These are phyloP conservation scores for Podabrus alpinus DNA, from an alignment of 2,888 invertebrate genomes.

Conservation along the genomic window DNA sequence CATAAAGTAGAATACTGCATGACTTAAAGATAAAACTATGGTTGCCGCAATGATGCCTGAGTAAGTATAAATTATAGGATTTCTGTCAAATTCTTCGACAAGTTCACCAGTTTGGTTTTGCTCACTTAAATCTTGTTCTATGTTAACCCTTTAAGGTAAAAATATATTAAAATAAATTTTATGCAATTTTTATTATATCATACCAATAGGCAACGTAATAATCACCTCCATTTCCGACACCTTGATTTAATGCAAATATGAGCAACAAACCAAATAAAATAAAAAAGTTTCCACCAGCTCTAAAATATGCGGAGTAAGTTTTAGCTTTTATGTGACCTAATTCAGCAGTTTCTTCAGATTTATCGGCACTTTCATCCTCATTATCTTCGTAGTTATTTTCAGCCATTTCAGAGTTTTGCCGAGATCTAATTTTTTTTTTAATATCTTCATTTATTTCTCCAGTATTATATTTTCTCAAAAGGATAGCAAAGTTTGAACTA, in stretches of 20 bases:
- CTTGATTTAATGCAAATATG: constrained; percentile 62
- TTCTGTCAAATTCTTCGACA: neutral
- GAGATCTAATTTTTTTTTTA: constrained; percentile 44
- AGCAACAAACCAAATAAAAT: constrained; percentile 54
- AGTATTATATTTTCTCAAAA: constrained; percentile 51
- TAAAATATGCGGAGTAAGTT: constrained; percentile 59
- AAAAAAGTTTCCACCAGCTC: constrained; percentile 59
- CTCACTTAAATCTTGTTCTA: constrained; percentile 47
- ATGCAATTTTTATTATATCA: neutral
- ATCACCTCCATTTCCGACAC: constrained; percentile 66
- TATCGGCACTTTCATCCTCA: constrained; percentile 44
- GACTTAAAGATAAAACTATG: constrained; percentile 57
- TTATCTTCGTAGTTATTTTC: constrained; percentile 28
- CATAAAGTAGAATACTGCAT: constrained; percentile 69
- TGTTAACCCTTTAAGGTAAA: constrained; percentile 40
- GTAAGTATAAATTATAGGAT: constrained; percentile 47
- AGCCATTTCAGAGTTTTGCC: constrained; percentile 45
- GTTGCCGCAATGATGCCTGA: constrained; percentile 58
- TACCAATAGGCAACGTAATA: constrained; percentile 72
- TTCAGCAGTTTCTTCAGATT: constrained; percentile 47
- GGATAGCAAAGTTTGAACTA: constrained; percentile 59
- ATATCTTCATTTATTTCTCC: constrained; percentile 47
- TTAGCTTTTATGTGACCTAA: constrained; percentile 44
- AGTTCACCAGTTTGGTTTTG: constrained; percentile 8
- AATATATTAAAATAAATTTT: neutral